Evolutionary conservation across 2,113 vertebrate genomes (phyloP), one percentile per base, ranked within the genome.

Genomic region (Phrynosoma blainvillii): DNA sequence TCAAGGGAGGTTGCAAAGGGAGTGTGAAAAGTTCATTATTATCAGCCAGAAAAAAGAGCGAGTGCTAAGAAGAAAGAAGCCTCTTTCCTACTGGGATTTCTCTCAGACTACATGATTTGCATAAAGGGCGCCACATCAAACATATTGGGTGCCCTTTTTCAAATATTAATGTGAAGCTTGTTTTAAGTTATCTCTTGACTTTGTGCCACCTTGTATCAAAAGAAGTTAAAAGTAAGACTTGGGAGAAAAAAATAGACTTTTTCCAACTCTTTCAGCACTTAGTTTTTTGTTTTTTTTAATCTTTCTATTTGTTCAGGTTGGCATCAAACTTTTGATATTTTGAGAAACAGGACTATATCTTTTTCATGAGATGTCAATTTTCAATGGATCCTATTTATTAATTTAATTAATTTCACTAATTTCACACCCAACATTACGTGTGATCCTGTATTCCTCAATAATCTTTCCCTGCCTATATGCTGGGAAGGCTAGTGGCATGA

Each of bases 71-170:
- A 98, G 97, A 98, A 98, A 98, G 97, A 94, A 95, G 92, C 84
- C 2, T 92, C 92, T 93, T 96, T 96, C 96, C 98, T 97, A 94
- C 94, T 95, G 98, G 98, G 98, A 97, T 96, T 97, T 96, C 95
- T 96, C 96, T 97, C 97, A 95, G 96, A 97, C 95, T 96, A 89
- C 96, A 96, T 96, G 93, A 98, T 99, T 98, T 98, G 97, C 98
- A 99, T 99, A 96, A 98, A 98, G 98, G 97, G 97, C 98, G 90
- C 94, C 92, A 98, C 98, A 98, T 99, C 98, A 98, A 98, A 98
- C 97, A 96, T 96, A 95, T 96, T 93, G 96, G 96, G 97, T 98
- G 97, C 97, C 97, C 98, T 98, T 98, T 98, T 97, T 98, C 96
- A 98, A 98, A 98, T 98, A 99, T 98, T 98, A 98, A 99, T 97